Evolutionary conservation across 2,113 vertebrate genomes (phyloP).

Genomic region (Amazona vittata): DNA sequence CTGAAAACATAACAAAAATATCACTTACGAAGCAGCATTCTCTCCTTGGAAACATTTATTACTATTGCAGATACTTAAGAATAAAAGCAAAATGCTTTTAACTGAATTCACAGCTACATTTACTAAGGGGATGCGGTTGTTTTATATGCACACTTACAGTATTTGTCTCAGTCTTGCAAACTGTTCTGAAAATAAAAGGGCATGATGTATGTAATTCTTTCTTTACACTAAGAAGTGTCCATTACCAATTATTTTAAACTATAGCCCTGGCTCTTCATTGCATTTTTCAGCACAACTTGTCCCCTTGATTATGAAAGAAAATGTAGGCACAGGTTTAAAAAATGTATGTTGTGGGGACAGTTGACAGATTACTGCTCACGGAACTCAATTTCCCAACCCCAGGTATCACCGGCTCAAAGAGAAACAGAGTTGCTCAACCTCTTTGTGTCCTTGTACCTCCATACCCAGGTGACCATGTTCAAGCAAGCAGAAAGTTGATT

Average conservation of each 20-base stretch:
- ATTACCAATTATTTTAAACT: conserved; percentile 69
- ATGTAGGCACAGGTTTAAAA: conserved; percentile 92
- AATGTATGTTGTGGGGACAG: conserved; percentile 98
- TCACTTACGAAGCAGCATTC: neutral
- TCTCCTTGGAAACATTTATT: conserved; percentile 24
- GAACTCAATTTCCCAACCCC: conserved; percentile 97
- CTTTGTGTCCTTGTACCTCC: conserved; percentile 94
- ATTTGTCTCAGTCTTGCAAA: neutral
- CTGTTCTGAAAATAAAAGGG: conserved; percentile 5
- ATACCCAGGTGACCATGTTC: conserved; percentile 98
- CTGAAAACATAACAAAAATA: conserved; percentile 6
- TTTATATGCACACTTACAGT: neutral
- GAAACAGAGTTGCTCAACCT: conserved; percentile 96
- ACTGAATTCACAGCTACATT: neutral
- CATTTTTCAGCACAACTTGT: conserved; percentile 86
- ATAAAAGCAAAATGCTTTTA: conserved; percentile 21
- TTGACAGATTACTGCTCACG: conserved; percentile 92
- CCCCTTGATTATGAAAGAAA: conserved; percentile 90
- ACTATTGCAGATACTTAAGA: conserved; percentile 17
- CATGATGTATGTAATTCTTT: neutral
- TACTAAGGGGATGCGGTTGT: neutral
- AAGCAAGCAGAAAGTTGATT: conserved; percentile 99
- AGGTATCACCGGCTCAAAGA: conserved; percentile 89
- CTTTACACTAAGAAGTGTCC: conserved; percentile 67
- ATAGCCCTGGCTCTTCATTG: conserved; percentile 28